phyloP scores from a whole-genome alignment of 2,888 invertebrate species.

The Galerucella pusilla region DNA sequence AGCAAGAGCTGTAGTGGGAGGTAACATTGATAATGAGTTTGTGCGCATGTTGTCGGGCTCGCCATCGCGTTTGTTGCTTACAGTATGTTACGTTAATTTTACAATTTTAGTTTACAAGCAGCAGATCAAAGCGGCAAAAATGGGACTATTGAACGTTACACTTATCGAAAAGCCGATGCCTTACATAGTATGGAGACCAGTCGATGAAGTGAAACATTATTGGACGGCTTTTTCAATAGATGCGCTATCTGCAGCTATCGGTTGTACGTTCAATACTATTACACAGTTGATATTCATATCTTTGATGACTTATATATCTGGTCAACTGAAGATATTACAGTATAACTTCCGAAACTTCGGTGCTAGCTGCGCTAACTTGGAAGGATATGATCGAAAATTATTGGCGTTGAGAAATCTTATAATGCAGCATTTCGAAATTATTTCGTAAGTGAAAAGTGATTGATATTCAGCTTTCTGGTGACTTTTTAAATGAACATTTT shows the following conservation, averaged over 20 bases:
- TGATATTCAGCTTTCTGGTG: no score
- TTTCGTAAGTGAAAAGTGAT: conserved; percentile 15
- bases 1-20: no score
- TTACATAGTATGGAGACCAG: conserved; percentile 32
- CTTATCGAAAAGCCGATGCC: conserved; percentile 29
- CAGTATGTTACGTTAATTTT: not conserved
- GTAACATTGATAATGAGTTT: no score
- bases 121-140: conserved; percentile 8
- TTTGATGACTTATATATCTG: conserved; percentile 26
- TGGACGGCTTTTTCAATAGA: conserved; percentile 24
- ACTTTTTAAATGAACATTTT: not conserved
- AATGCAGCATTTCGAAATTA: conserved; percentile 22
- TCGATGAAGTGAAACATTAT: conserved; percentile 22
- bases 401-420: conserved; percentile 20
- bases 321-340: conserved; percentile 32
- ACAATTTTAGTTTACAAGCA: conserved; percentile 13
- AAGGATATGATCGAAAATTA: conserved; percentile 7
- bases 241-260: conserved; percentile 24
- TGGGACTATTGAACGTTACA: not conserved
- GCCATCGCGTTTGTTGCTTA: no score
- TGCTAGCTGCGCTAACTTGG: not conserved
- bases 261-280: conserved; percentile 27
- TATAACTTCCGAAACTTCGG: conserved; percentile 25
- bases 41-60: no score
- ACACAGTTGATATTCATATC: conserved; percentile 30